These are phyloP conservation scores for Etheostoma spectabile DNA, from an alignment of 2,113 vertebrate species.

Conservation along the genomic window DNA sequence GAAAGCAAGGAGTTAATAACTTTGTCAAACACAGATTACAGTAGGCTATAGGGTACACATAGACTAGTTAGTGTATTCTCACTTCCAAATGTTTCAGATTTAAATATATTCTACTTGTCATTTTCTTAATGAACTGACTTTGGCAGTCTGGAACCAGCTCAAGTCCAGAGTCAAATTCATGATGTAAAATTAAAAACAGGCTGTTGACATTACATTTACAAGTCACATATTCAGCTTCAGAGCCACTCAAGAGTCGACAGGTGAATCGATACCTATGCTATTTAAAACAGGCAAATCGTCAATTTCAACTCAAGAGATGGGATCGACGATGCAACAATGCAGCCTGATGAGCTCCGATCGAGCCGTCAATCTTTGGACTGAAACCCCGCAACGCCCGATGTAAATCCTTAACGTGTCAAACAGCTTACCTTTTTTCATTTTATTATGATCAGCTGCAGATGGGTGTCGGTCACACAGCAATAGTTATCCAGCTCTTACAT, in stretches of 20 bases:
- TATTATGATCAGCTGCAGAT: constrained; percentile 55
- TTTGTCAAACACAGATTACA: constrained; percentile 32
- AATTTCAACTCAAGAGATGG: constrained; percentile 36
- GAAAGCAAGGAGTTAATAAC: constrained; percentile 17
- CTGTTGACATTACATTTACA: constrained; percentile 48
- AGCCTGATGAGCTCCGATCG: constrained; percentile 56
- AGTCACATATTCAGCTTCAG: constrained; percentile 41
- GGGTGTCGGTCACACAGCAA: constrained; percentile 69
- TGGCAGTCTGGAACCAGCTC: constrained; percentile 34
- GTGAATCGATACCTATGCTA: constrained; percentile 46
- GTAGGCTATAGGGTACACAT: background rate
- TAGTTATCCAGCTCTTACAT: constrained; percentile 80
- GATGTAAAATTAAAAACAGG: constrained; percentile 7
- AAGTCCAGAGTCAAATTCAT: constrained; percentile 13
- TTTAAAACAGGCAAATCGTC: constrained; percentile 15
- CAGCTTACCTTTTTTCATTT: constrained; percentile 74
- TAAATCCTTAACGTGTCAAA: constrained; percentile 44
- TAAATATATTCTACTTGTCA: background rate
- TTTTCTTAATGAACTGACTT: constrained; percentile 28
- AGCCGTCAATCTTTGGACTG: constrained; percentile 27
- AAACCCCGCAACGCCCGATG: constrained; percentile 66
- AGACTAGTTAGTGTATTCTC: background rate
- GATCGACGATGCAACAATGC: constrained; percentile 64
- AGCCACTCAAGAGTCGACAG: constrained; percentile 50
- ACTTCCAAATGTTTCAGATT: background rate